Percentiles rank a stretch among this genome's conserved stretches.
Conservation (phyloP, 2,888 invertebrate genomes). For the Macrophya annulata region DNA sequence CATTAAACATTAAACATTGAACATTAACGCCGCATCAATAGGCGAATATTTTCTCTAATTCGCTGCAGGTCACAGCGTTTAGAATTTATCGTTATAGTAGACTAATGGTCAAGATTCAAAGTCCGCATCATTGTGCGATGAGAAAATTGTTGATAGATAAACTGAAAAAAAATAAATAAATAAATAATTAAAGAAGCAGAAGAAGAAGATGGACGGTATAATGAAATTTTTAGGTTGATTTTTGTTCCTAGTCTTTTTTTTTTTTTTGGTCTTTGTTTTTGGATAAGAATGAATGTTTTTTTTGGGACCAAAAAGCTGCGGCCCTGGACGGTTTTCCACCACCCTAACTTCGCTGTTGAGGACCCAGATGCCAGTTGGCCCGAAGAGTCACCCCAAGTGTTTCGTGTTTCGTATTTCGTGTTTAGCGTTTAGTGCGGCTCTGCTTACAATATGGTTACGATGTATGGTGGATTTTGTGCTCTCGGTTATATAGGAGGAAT, state of each 20-base stretch:
- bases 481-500: background rate
- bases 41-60: background rate
- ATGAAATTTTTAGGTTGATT: background rate
- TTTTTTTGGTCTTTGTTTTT: background rate
- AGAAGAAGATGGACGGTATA: background rate
- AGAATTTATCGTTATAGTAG: background rate
- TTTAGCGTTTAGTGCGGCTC: constrained; percentile 34
- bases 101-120: no score
- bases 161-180: background rate
- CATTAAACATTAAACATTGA: background rate
- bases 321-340: constrained; percentile 20
- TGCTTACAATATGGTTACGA: constrained; percentile 15
- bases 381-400: constrained; percentile 31
- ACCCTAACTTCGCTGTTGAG: background rate
- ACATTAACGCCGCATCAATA: background rate
- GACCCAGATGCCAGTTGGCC: constrained; percentile 40
- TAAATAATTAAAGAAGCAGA: no score
- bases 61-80: background rate
- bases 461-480: constrained; percentile 30
- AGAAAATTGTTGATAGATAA: background rate
- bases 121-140: no score
- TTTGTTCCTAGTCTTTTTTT: background rate
- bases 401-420: constrained; percentile 32
- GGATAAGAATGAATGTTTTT: background rate
- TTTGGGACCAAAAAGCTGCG: constrained; percentile 17